Percentiles rank a stretch among this genome's conserved stretches.
These are phyloP conservation scores for Spilosoma lubricipeda DNA, from an alignment of 2,888 invertebrate species.

Conservation along the genomic window DNA sequence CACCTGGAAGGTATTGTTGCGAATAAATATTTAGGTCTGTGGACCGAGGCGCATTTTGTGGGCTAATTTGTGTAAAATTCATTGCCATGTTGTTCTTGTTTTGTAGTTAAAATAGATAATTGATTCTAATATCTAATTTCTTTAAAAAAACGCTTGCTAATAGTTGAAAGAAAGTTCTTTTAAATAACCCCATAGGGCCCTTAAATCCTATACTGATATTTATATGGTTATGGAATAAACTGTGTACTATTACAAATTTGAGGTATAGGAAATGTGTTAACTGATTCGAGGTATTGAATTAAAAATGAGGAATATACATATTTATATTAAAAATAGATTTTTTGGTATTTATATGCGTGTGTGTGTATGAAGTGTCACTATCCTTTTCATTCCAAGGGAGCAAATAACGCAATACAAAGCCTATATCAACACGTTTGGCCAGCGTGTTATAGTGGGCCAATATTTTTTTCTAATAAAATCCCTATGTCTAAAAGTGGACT, in stretches of 20 bases:
- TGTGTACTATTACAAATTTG: neutral
- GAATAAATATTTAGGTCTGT: slow-evolving; percentile 21
- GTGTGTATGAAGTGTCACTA: too few species aligned
- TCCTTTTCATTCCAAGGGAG: too few species aligned
- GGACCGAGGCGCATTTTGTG: slow-evolving; percentile 12
- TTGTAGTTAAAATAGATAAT: neutral
- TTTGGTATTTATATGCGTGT: too few species aligned
- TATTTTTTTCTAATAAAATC: too few species aligned
- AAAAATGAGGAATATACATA: too few species aligned
- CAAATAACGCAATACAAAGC: too few species aligned
- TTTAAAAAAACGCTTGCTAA: neutral
- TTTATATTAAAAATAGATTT: too few species aligned
- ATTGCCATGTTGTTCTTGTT: neutral
- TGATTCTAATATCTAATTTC: neutral
- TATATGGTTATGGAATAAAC: neutral
- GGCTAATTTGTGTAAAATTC: slow-evolving; percentile 1
- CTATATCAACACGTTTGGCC: too few species aligned
- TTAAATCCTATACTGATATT: neutral
- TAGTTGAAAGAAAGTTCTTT: neutral
- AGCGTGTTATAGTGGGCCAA: too few species aligned
- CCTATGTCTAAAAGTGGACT: too few species aligned
- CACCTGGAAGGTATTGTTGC: slow-evolving; percentile 6
- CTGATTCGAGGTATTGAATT: neutral
- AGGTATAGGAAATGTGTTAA: neutral
- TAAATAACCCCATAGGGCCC: neutral